A percentile compares a stretch with the other conserved stretches of the same genome.
Evolutionary conservation across 2,797 vertebrate species (phyloP).

Genomic region (Loris lydekkerianus): DNA sequence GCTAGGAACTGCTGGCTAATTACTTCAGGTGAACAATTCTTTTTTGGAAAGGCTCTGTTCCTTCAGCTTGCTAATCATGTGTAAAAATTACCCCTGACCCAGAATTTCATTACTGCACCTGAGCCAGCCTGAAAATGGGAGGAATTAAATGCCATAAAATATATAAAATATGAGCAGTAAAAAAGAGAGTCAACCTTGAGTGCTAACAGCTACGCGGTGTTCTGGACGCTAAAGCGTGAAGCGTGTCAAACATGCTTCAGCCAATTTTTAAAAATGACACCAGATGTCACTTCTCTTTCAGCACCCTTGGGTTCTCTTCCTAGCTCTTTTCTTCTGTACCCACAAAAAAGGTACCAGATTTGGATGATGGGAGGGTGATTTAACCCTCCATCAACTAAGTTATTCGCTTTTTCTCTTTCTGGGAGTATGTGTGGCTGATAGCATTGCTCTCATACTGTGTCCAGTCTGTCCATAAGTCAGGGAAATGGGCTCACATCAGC

Average conservation of each 20-base stretch:
- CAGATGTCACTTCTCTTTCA: not conserved
- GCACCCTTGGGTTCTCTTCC: not conserved
- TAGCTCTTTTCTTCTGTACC: not conserved
- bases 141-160: conserved; percentile 72
- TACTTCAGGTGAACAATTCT: conserved; percentile 71
- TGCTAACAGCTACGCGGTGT: not conserved
- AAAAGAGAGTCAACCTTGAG: conserved; percentile 62
- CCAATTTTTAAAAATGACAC: conserved; percentile 28
- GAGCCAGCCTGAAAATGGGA: conserved; percentile 74
- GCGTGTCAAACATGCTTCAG: not conserved
- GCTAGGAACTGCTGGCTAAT: conserved; percentile 56
- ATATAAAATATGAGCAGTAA: conserved; percentile 63
- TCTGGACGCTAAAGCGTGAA: conserved; percentile 49
- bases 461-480: not conserved
- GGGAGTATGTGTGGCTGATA: not conserved
- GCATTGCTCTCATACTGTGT: not conserved
- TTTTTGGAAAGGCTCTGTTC: conserved; percentile 62
- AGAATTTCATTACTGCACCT: conserved; percentile 73
- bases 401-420: not conserved
- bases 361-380: not conserved
- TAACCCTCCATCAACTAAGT: not conserved
- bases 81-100: conserved; percentile 72
- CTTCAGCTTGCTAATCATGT: conserved; percentile 61
- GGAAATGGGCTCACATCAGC: not conserved
- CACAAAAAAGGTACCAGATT: not conserved